phyloP scores from a whole-genome alignment of 92 coral and sea anemone species.

The Zoanthus sansibaricus region DNA sequence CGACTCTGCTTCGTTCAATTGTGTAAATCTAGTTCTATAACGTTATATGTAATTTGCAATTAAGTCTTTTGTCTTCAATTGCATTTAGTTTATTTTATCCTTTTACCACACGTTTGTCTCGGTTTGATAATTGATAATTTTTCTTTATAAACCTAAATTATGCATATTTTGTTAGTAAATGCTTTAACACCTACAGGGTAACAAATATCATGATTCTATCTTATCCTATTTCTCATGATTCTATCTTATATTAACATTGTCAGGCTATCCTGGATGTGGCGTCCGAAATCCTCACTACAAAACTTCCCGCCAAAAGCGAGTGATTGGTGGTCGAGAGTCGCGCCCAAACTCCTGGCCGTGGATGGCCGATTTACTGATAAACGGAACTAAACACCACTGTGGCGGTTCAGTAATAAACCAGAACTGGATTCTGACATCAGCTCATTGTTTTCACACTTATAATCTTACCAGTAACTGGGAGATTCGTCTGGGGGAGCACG shows the following conservation, averaged over 20 bases:
- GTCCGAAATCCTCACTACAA: constrained; percentile 53
- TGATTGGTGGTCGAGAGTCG: constrained; percentile 51
- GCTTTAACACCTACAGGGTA: neutral
- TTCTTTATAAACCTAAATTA: no score
- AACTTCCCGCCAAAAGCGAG: constrained; percentile 55
- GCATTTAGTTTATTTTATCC: neutral
- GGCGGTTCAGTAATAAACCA: constrained; percentile 88
- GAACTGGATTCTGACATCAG: constrained; percentile 88
- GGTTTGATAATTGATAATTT: no score
- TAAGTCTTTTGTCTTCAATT: neutral
- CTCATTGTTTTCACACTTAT: constrained; percentile 77
- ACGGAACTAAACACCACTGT: constrained; percentile 78
- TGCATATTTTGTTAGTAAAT: neutral
- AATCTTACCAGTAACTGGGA: constrained; percentile 34
- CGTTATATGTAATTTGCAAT: no score
- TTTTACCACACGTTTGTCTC: no score
- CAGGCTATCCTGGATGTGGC: constrained; percentile 72
- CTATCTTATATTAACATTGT: neutral
- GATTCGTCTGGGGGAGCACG: constrained; percentile 78
- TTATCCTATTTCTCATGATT: no score
- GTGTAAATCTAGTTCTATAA: no score
- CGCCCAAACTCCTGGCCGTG: constrained; percentile 55
- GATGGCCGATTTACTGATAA: constrained; percentile 52
- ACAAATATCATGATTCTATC: neutral
- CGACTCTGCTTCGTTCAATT: no score